Percentiles rank a stretch among this genome's conserved stretches.
Conservation (phyloP, 2,888 invertebrate species). For the Ophion obscuratus region DNA sequence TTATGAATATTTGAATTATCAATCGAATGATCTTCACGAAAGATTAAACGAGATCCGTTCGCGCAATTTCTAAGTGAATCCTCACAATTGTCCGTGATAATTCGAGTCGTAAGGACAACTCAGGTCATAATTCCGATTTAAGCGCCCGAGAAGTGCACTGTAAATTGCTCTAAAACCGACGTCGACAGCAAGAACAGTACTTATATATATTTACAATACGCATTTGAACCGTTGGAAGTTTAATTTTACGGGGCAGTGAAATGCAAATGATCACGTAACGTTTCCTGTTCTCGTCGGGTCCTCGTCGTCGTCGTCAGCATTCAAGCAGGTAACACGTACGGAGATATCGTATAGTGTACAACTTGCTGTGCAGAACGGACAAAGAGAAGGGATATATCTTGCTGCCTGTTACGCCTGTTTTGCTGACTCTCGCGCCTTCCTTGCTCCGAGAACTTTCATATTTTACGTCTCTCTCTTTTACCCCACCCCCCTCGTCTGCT, state of each 20-base stretch:
- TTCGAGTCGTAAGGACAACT: not conserved
- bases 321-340: constrained; percentile 57
- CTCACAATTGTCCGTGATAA: too few species aligned
- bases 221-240: constrained; percentile 23
- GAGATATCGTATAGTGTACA: constrained; percentile 21
- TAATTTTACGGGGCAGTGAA: constrained; percentile 51
- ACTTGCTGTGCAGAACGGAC: not conserved
- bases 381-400: constrained; percentile 30
- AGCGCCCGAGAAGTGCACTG: not conserved
- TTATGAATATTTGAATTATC: too few species aligned
- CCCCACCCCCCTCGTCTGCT: not conserved
- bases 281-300: constrained; percentile 52
- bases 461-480: constrained; percentile 36
- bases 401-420: constrained; percentile 58
- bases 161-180: too few species aligned
- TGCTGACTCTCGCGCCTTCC: constrained; percentile 56
- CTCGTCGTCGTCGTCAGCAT: constrained; percentile 46
- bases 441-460: constrained; percentile 59
- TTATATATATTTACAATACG: not conserved
- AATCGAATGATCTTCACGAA: too few species aligned
- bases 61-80: too few species aligned
- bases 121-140: not conserved
- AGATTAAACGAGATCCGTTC: too few species aligned
- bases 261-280: constrained; percentile 64
- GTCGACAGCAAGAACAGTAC: not conserved